These are phyloP conservation scores for Brachionus paranguensis DNA, from an alignment of 1,140 invertebrate species.

Conservation along the genomic window DNA sequence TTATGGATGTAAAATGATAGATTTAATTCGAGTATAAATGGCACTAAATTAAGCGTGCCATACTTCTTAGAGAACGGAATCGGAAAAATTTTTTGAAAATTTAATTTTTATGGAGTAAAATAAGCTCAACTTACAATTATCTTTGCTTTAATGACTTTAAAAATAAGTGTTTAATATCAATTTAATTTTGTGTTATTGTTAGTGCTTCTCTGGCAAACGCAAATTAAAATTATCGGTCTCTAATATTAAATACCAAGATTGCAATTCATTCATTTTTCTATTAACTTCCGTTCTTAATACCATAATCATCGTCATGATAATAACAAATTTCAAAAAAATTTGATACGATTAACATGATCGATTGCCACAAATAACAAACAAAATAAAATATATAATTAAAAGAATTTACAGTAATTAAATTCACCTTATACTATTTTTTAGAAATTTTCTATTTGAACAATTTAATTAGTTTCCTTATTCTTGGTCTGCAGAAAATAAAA, in stretches of 20 bases:
- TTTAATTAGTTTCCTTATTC: constrained; percentile 33
- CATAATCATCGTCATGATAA: constrained; percentile 28
- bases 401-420: constrained; percentile 15
- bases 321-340: constrained; percentile 20
- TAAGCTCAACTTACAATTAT: constrained; percentile 18
- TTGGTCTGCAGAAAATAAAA: neutral
- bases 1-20: neutral
- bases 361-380: constrained; percentile 16
- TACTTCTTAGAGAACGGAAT: neutral
- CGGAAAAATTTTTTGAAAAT: neutral
- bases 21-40: constrained; percentile 27
- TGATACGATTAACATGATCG: constrained; percentile 38
- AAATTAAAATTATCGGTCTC: neutral
- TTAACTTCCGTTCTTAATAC: constrained; percentile 28
- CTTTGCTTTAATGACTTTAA: constrained; percentile 18
- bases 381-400: constrained; percentile 11
- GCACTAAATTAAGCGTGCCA: constrained; percentile 24
- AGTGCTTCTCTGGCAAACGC: neutral
- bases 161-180: constrained; percentile 18
- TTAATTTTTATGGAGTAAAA: neutral
- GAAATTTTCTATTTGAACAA: constrained; percentile 32
- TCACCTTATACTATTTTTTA: constrained; percentile 19
- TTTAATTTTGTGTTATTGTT: constrained; percentile 8
- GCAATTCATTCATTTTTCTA: neutral
- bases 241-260: constrained; percentile 1